phyloP scores from a whole-genome alignment of 2,113 vertebrate species.

The Anolis sagrei region DNA sequence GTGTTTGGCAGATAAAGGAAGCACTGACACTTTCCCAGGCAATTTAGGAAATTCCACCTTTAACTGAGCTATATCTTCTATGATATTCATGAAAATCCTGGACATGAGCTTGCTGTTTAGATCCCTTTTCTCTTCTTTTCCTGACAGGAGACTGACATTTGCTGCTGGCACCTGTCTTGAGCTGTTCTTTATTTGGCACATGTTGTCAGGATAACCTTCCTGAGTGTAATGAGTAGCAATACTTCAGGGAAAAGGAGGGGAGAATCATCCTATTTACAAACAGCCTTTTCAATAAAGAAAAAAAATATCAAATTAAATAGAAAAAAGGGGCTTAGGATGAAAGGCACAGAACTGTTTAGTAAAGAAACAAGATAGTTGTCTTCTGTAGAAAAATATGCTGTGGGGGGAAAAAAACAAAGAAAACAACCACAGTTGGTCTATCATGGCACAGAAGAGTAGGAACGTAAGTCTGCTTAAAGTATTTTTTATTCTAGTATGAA shows the following conservation, averaged over 20 bases:
- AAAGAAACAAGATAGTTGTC: neutral
- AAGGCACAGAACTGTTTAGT: neutral
- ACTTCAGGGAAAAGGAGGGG: neutral
- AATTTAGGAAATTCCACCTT: neutral
- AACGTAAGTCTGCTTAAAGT: neutral
- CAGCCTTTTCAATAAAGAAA: neutral
- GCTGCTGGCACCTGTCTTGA: neutral
- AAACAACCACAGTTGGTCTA: neutral
- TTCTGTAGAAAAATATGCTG: neutral
- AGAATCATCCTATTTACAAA: neutral
- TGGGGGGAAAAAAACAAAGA: too few relatives aligned
- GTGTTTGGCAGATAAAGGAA: neutral
- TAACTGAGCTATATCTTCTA: neutral
- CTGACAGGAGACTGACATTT: neutral
- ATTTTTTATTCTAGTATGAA: neutral
- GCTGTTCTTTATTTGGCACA: neutral
- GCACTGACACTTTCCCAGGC: neutral
- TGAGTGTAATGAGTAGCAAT: neutral
- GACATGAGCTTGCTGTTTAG: neutral
- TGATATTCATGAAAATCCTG: neutral
- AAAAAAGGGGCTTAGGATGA: neutral
- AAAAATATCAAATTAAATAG: neutral
- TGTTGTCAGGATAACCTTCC: constrained; percentile 1
- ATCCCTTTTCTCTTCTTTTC: neutral
- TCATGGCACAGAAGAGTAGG: neutral